Conservation (phyloP, 2,113 vertebrate genomes). For the Thymallus thymallus region DNA sequence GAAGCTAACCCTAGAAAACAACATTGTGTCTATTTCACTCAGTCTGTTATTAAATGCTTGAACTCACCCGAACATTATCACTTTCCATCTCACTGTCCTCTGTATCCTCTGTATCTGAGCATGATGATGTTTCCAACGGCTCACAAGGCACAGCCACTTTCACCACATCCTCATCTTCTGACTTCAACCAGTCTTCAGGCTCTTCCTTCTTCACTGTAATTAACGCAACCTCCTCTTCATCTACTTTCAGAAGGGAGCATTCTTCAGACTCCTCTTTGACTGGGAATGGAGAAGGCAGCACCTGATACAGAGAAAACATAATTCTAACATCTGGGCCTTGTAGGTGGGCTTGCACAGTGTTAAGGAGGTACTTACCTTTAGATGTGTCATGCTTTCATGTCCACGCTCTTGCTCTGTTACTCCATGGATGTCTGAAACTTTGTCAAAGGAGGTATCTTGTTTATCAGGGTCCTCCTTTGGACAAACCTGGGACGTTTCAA, state of each 20-base stretch:
- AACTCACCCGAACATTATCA: background rate
- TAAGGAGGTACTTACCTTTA: background rate
- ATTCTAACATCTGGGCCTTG: too few relatives aligned
- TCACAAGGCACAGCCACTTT: background rate
- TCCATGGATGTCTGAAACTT: background rate
- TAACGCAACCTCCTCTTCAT: background rate
- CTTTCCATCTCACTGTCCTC: background rate
- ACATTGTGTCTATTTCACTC: too few relatives aligned
- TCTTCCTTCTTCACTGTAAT: background rate
- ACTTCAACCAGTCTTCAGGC: background rate
- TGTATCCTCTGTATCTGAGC: background rate
- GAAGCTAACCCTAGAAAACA: too few relatives aligned
- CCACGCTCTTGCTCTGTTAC: background rate
- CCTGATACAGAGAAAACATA: background rate
- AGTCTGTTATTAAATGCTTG: background rate
- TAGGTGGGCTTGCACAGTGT: too few relatives aligned
- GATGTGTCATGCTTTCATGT: background rate
- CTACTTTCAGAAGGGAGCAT: background rate
- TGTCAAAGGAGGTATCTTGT: background rate
- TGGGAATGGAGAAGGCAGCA: background rate
- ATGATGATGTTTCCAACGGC: background rate
- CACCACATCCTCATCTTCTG: background rate
- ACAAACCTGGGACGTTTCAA: background rate
- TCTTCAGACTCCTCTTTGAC: background rate
- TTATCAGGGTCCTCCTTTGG: constrained; percentile 1